Evolutionary conservation across 2,888 invertebrate species (phyloP), one percentile per base, ranked within the genome.

Genomic region (Pyrochroa serraticornis): DNA sequence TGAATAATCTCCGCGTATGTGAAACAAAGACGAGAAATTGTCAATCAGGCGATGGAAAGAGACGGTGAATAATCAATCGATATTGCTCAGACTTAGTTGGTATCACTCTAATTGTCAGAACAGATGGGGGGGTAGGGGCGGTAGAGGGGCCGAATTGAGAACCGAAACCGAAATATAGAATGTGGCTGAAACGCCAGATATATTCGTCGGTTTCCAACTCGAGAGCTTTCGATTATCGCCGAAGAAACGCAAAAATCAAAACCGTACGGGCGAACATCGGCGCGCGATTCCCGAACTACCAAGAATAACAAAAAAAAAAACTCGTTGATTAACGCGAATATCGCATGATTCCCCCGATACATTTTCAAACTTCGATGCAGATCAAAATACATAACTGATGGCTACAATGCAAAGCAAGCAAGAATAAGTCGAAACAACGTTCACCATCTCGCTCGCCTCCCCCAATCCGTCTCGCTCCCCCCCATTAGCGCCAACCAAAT

Each of bases 281-380:
- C 45, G 38, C 54, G 48, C 39, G 55, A 51, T 43, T 32, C 58
- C n/a, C n/a, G n/a, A n/a, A n/a, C n/a, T n/a, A n/a, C n/a, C n/a
- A n/a, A n/a, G n/a, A n/a, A n/a, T n/a, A n/a, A n/a, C 53, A 79
- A 81, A 77, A 82, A 82, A 82, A 82, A 81, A 81, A 81, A 82
- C 41, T 50, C 48, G 50, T 50, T 68, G 68, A 68, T 65, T 66
- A 68, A 68, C 68, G 66, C 65, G 63, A 53, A 60, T 63, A 68
- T 70, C 60, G 70, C 70, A 68, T 68, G 70, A 63, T 55, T 60
- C 61, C 60, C 62, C 61, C 61, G 41, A 50, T 50, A 33, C 10
- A 32, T 8, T 35, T 6, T 2, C 31, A 45, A 37, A 36, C 59
- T 63, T 62, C 62, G 54, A 55, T 52, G 61, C 65, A 67, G 64